phyloP scores from a whole-genome alignment of 1,140 invertebrate genomes.

The Phthorimaea operculella region DNA sequence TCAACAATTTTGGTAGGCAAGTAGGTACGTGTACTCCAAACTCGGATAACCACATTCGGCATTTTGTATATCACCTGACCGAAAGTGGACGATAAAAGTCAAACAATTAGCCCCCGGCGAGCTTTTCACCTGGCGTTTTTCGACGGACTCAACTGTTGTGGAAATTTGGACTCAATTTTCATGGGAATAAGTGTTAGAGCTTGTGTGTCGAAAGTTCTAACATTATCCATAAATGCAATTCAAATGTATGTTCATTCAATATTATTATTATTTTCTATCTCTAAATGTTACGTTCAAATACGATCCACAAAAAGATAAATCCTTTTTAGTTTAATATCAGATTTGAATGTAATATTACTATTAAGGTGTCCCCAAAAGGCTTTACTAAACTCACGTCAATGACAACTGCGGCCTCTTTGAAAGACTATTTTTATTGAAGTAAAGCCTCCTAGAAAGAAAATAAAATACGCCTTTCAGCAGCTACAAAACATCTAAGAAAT shows the following conservation, averaged over 20 bases:
- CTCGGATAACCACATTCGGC: slow-evolving; percentile 2
- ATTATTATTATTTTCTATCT: too few species aligned
- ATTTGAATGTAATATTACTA: background rate
- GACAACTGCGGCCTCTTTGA: background rate
- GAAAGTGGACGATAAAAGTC: slow-evolving; percentile 34
- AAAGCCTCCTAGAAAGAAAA: background rate
- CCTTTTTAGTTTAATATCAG: background rate
- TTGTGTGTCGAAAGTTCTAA: too few species aligned
- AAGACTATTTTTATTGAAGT: too few species aligned
- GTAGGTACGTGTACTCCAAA: too few species aligned
- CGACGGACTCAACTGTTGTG: slow-evolving; percentile 12
- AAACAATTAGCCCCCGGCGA: slow-evolving; percentile 44
- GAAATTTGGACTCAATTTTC: slow-evolving; percentile 21
- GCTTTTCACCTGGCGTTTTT: slow-evolving; percentile 21
- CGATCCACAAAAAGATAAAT: background rate
- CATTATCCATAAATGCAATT: background rate
- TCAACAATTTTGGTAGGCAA: too few species aligned
- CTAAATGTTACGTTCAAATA: background rate
- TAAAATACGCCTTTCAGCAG: slow-evolving; percentile 19
- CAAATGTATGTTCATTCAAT: too few species aligned
- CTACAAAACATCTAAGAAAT: slow-evolving; percentile 29
- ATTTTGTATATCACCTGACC: slow-evolving; percentile 39
- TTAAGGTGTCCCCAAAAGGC: background rate
- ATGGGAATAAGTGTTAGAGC: background rate
- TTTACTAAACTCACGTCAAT: background rate